Base-by-base conservation (phyloP, 2,888 invertebrate genomes). In the Mythimna ferrago region DNA sequence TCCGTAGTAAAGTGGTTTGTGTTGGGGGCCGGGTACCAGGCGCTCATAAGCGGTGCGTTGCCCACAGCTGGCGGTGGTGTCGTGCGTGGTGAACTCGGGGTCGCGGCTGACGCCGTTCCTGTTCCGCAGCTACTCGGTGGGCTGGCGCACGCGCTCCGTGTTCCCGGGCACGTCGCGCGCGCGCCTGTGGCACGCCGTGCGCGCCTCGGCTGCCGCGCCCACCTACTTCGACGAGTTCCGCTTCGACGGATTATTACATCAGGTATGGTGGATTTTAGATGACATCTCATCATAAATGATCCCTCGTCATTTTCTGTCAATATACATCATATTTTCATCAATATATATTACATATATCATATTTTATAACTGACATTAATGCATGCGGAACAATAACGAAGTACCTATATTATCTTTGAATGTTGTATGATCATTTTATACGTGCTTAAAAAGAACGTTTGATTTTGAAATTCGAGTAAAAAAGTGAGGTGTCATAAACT, bases 201-300 rank as follows among this genome's bases (percentile, higher is more conserved):
- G 99, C 83, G 99, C 99, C 0, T 98, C 98, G 0, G 98, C 99
- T 60, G 99, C 99, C 61, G 99, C 99, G 7, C 99, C 99, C 4
- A 98, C 98, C 0, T 99, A 99, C 96, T 99, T 99, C 95, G 97
- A 98, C 89, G 99, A 98, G 93, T 98, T 97, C 89, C 96, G 97
- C 81, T 94, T 98, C 32, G 97, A 97, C 71, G 97, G 97, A 14
- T 96, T 97, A 85, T 92, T 98, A 84, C 98, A 98, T 88, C 98
- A 98, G 71, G 71, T 73, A 73, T 26, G 44, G 44, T 32, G 16
- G 2, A 53, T 16, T 9, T n/a, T 7, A 53, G 7, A 53, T 53
- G 2, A 26, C 26, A 26, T 19, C n/a, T n/a, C n/a, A n/a, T n/a
- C n/a, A n/a, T n/a, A n/a, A n/a, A n/a, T n/a, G n/a, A n/a, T n/a